Conservation (phyloP, 1,140 invertebrate genomes). For the Lepidostoma basale region DNA sequence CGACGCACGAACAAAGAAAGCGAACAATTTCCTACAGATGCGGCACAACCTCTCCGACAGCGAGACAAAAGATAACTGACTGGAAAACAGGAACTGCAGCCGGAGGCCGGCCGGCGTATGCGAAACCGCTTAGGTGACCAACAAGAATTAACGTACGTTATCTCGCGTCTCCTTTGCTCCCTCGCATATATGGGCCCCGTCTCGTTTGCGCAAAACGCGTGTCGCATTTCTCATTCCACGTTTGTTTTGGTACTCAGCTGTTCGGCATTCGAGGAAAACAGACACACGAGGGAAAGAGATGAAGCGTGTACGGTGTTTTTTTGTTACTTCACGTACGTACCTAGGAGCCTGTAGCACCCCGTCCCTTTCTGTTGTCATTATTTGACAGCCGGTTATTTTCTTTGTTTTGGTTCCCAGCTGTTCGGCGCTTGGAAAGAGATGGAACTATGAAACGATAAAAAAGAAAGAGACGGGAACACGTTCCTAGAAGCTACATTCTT, state of each 20-base stretch:
- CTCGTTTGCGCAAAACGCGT: neutral
- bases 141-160: constrained; percentile 3
- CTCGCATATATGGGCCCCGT: neutral
- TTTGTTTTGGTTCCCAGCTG: constrained; percentile 28
- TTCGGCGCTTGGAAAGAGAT: neutral
- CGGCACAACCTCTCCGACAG: constrained; percentile 20
- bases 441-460: neutral
- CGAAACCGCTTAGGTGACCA: constrained; percentile 35
- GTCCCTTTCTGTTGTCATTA: neutral
- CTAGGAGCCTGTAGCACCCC: neutral
- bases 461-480: neutral
- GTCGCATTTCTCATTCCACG: constrained; percentile 15
- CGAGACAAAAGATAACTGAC: constrained; percentile 33
- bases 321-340: neutral
- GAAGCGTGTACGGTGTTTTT: neutral
- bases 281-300: constrained; percentile 47
- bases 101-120: constrained; percentile 33
- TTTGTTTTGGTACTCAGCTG: constrained; percentile 65
- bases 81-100: constrained; percentile 27
- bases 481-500: no score
- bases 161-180: neutral
- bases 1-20: constrained; percentile 32
- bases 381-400: neutral
- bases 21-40: constrained; percentile 6
- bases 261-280: constrained; percentile 50